A percentile compares a stretch with the other conserved stretches of the same genome.
Evolutionary conservation across 2,888 invertebrate species (phyloP).

Genomic region (Vanessa cardui): DNA sequence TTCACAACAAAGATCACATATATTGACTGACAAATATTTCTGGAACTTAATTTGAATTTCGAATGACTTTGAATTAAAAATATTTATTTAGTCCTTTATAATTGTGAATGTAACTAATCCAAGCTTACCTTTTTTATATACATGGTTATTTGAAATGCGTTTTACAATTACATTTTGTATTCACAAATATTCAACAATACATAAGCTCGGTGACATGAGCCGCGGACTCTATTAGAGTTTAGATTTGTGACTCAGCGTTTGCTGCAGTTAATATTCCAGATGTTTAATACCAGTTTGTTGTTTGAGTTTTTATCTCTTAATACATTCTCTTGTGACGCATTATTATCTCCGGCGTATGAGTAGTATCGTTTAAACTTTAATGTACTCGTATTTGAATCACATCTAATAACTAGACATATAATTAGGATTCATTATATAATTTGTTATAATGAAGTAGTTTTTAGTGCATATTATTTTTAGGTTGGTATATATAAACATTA

Average conservation of each 20-base stretch:
- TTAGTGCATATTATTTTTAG: no score
- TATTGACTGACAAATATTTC: no score
- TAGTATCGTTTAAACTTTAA: background rate
- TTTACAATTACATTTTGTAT: constrained; percentile 8
- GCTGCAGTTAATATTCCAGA: constrained; percentile 31
- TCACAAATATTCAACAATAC: constrained; percentile 14
- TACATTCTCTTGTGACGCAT: constrained; percentile 12
- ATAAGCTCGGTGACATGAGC: constrained; percentile 33
- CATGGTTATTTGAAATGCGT: background rate
- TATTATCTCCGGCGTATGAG: background rate
- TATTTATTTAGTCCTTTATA: no score
- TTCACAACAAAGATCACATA: no score
- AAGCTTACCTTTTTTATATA: background rate
- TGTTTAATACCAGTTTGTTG: constrained; percentile 27
- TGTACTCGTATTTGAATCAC: background rate
- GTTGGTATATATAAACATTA: no score
- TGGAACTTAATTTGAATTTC: no score
- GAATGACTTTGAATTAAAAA: no score
- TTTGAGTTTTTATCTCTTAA: constrained; percentile 26
- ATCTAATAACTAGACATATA: background rate
- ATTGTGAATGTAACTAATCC: no score
- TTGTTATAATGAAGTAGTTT: no score
- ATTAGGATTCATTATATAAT: no score
- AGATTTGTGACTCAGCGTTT: constrained; percentile 31
- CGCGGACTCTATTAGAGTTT: constrained; percentile 37